phyloP scores from a whole-genome alignment of 1,140 invertebrate species.

The Adoxophyes honmai region DNA sequence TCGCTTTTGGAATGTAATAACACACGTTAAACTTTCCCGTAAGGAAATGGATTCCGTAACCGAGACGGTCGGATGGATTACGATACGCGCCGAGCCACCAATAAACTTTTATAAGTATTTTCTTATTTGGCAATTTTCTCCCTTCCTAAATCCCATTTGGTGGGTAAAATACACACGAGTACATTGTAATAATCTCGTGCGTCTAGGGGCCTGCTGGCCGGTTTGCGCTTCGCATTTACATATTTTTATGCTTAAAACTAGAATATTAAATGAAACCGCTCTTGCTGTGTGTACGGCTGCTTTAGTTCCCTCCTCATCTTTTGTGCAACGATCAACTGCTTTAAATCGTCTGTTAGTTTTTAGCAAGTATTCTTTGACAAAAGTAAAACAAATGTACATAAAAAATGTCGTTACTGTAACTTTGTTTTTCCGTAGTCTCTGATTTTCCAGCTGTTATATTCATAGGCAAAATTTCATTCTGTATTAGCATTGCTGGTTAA shows the following conservation, averaged over 20 bases:
- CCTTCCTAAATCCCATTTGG: constrained; percentile 4
- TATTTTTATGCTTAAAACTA: too few relatives aligned
- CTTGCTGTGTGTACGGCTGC: neutral
- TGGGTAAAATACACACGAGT: neutral
- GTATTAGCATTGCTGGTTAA: too few relatives aligned
- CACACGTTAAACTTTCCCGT: neutral
- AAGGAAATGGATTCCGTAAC: neutral
- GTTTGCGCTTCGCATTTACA: neutral
- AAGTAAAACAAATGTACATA: too few relatives aligned
- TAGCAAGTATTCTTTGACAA: too few relatives aligned
- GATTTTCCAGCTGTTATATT: too few relatives aligned
- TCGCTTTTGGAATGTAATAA: neutral
- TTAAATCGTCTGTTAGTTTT: too few relatives aligned
- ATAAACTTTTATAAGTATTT: constrained; percentile 7
- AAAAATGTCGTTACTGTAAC: too few relatives aligned
- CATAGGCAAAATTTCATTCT: too few relatives aligned
- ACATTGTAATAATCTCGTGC: neutral
- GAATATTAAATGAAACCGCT: too few relatives aligned
- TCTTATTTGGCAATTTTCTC: neutral
- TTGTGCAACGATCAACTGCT: too few relatives aligned
- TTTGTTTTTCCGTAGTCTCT: too few relatives aligned
- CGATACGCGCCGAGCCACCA: neutral
- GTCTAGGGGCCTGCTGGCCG: neutral
- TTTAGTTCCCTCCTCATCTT: neutral
- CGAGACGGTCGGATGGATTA: constrained; percentile 4